These are phyloP conservation scores for Herminia tarsipennalis DNA, from an alignment of 2,888 invertebrate genomes.

Conservation along the genomic window DNA sequence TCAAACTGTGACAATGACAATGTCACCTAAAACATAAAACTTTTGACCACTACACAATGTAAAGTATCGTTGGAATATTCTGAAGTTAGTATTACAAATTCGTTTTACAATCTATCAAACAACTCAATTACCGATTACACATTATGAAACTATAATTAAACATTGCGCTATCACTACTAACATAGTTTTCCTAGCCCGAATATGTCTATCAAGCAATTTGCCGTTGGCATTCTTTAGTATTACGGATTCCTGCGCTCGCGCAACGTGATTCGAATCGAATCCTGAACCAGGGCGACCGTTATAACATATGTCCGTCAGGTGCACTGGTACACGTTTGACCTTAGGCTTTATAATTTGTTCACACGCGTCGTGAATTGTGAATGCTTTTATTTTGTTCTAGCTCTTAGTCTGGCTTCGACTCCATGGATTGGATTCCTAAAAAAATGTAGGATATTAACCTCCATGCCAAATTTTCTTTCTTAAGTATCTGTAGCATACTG, in stretches of 20 bases:
- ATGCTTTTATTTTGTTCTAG: not conserved
- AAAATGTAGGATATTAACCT: no score
- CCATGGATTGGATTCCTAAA: no score
- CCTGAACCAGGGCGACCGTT: slow-evolving; percentile 44
- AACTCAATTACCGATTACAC: not conserved
- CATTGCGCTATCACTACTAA: slow-evolving; percentile 3
- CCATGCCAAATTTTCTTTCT: no score
- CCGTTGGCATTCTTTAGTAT: slow-evolving; percentile 27
- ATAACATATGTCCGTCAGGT: slow-evolving; percentile 50
- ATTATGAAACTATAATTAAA: slow-evolving; percentile 2
- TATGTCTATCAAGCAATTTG: slow-evolving; percentile 35
- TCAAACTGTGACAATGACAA: no score
- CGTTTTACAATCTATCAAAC: not conserved
- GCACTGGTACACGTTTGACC: slow-evolving; percentile 37
- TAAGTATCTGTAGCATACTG: no score
- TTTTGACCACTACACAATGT: no score
- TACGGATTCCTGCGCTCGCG: slow-evolving; percentile 32
- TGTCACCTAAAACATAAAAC: no score
- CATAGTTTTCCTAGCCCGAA: slow-evolving; percentile 17
- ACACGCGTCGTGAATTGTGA: slow-evolving; percentile 8
- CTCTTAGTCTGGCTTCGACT: not conserved
- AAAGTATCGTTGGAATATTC: no score
- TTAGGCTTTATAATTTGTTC: slow-evolving; percentile 3
- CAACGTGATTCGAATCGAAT: slow-evolving; percentile 32
- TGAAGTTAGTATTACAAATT: no score